Evolutionary conservation across 2,888 invertebrate genomes (phyloP).

Genomic region (Caradrina kadenii): DNA sequence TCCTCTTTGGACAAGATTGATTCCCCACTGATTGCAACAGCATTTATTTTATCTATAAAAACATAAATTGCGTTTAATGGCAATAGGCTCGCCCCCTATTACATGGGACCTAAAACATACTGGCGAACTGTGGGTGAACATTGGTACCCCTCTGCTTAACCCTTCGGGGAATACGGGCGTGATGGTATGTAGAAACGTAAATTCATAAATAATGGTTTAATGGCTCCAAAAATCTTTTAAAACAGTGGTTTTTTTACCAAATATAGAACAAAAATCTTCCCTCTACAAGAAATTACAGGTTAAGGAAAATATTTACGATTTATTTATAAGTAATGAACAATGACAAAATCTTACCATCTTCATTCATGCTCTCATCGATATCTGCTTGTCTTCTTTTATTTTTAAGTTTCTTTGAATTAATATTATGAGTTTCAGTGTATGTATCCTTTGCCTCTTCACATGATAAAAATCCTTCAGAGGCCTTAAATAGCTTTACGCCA

Average conservation of each 20-base stretch:
- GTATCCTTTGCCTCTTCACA: slow-evolving; percentile 79
- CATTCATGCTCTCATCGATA: slow-evolving; percentile 65
- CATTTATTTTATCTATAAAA: slow-evolving; percentile 79
- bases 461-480: slow-evolving; percentile 82
- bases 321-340: background rate
- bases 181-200: too few relatives aligned
- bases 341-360: slow-evolving; percentile 72
- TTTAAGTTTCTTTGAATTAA: slow-evolving; percentile 75
- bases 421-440: slow-evolving; percentile 79
- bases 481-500: slow-evolving; percentile 86
- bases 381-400: slow-evolving; percentile 70
- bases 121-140: too few relatives aligned
- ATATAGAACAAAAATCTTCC: too few relatives aligned
- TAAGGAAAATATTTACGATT: too few relatives aligned
- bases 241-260: too few relatives aligned
- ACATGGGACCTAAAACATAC: background rate
- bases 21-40: slow-evolving; percentile 82
- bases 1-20: slow-evolving; percentile 87
- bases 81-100: too few relatives aligned
- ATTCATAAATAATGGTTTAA: too few relatives aligned
- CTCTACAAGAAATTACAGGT: too few relatives aligned
- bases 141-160: too few relatives aligned
- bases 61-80: too few relatives aligned
- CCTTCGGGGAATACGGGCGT: too few relatives aligned
- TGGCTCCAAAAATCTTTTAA: too few relatives aligned